phyloP scores from a whole-genome alignment of 2,888 invertebrate genomes.

The Pseudolycoriella hygida region DNA sequence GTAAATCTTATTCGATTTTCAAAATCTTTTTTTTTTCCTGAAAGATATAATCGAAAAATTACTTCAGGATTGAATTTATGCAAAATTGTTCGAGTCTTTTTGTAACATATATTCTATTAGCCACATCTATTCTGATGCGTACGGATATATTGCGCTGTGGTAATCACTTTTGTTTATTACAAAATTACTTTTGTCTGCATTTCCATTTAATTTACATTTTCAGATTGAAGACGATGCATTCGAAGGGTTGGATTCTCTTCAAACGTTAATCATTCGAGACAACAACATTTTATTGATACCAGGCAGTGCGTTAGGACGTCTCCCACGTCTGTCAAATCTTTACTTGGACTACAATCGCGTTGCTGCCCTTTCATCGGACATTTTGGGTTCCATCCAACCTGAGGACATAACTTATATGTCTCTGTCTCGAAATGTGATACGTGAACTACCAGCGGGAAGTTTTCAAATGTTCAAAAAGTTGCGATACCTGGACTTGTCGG shows the following conservation, averaged over 20 bases:
- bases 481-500: conserved; percentile 52
- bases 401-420: conserved; percentile 53
- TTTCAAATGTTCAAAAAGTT: conserved; percentile 63
- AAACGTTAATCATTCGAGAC: conserved; percentile 62
- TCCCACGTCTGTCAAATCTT: conserved; percentile 53
- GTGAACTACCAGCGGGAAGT: conserved; percentile 64
- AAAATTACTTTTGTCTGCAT: too few species aligned
- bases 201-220: conserved; percentile 17
- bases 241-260: conserved; percentile 59
- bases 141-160: too few species aligned
- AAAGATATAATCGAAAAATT: too few species aligned
- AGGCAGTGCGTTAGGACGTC: conserved; percentile 60
- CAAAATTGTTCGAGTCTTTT: too few species aligned
- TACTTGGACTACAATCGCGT: conserved; percentile 75
- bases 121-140: too few species aligned
- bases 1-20: too few species aligned
- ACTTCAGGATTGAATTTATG: background rate
- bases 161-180: too few species aligned
- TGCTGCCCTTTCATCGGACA: conserved; percentile 65
- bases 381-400: conserved; percentile 49
- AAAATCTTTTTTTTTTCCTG: too few species aligned
- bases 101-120: too few species aligned
- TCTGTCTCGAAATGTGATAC: conserved; percentile 66
- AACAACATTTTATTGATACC: conserved; percentile 78
- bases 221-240: conserved; percentile 80